phyloP scores from a whole-genome alignment of 1,140 invertebrate genomes.

The Cyclargus thomasi region DNA sequence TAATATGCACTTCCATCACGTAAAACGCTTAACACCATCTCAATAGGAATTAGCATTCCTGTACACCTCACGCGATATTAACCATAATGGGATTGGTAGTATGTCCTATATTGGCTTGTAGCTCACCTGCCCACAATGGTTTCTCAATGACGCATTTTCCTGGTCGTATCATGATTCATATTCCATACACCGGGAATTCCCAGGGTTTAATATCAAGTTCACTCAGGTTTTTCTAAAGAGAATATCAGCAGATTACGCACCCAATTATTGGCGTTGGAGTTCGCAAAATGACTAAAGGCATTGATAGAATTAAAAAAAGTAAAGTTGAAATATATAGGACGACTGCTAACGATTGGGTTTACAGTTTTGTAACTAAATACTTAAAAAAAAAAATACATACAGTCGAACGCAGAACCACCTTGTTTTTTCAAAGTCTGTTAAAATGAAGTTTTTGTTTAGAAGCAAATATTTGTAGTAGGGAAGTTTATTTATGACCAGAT shows the following conservation, averaged over 20 bases:
- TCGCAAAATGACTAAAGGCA: background rate
- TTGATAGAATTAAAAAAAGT: background rate
- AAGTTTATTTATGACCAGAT: too few relatives aligned
- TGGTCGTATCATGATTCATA: conserved; percentile 39
- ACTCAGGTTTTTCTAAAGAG: conserved; percentile 36
- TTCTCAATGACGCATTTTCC: conserved; percentile 36
- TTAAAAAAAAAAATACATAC: too few relatives aligned
- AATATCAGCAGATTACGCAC: background rate
- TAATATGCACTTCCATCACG: background rate
- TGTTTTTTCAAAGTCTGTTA: too few relatives aligned
- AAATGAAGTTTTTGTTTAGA: too few relatives aligned
- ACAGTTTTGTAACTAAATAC: too few relatives aligned
- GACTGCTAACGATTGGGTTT: background rate
- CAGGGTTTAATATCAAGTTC: conserved; percentile 37
- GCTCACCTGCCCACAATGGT: conserved; percentile 14
- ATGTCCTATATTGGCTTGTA: background rate
- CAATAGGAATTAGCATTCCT: background rate
- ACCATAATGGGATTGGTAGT: background rate
- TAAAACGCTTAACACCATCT: conserved; percentile 7
- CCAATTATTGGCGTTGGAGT: too few relatives aligned
- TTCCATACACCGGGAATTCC: conserved; percentile 42
- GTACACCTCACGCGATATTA: background rate
- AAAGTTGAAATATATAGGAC: background rate
- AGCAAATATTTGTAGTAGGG: too few relatives aligned
- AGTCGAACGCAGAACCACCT: too few relatives aligned